These are phyloP conservation scores for Chelonia mydas DNA, from an alignment of 2,797 vertebrate species.

Conservation along the genomic window DNA sequence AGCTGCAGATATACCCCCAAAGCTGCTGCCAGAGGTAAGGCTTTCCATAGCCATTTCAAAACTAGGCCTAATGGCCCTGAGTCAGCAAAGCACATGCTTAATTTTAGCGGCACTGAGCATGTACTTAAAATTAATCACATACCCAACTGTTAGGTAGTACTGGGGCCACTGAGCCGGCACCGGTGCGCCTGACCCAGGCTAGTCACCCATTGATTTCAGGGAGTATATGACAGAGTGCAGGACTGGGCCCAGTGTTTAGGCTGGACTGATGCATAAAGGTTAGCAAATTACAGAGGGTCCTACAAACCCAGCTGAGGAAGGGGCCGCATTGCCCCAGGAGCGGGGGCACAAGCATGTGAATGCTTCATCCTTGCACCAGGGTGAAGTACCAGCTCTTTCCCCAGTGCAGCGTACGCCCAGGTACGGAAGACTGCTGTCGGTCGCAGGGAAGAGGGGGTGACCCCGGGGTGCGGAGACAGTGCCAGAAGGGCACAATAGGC, in stretches of 20 bases:
- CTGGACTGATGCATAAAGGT: not conserved
- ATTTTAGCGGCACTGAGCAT: no score
- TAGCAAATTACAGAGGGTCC: not conserved
- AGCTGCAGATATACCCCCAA: not conserved
- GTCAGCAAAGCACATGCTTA: no score
- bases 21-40: not conserved
- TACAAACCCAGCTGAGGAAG: not conserved
- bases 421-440: no score
- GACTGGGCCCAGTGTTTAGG: not conserved
- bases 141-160: not conserved
- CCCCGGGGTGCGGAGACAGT: not conserved
- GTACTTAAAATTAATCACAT: not conserved
- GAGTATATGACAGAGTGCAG: not conserved
- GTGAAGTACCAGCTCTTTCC: not conserved
- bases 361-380: not conserved
- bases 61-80: not conserved
- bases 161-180: not conserved
- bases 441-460: not conserved
- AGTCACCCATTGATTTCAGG: not conserved
- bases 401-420: no score
- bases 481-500: slow-evolving; percentile 31
- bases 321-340: not conserved
- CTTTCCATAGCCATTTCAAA: not conserved
- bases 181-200: not conserved
- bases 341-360: not conserved